phyloP scores from a whole-genome alignment of 2,113 vertebrate species.

The Thamnophis sirtalis region DNA sequence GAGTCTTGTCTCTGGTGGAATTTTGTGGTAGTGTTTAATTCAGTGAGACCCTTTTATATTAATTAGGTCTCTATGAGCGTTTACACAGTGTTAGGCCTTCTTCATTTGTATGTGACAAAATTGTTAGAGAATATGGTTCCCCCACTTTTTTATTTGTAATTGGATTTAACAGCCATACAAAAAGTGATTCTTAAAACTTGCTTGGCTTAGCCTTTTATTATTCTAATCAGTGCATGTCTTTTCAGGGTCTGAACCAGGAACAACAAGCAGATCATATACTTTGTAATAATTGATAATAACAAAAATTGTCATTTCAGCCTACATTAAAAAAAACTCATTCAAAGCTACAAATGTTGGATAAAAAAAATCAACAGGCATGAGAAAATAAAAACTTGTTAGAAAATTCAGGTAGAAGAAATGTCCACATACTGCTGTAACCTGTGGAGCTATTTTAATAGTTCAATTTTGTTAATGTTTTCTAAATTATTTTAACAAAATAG shows the following conservation, averaged over 20 bases:
- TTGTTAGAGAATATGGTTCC: slow-evolving; percentile 66
- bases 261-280: slow-evolving; percentile 54
- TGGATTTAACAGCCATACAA: slow-evolving; percentile 80
- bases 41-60: slow-evolving; percentile 70
- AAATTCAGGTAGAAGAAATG: slow-evolving; percentile 61
- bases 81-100: slow-evolving; percentile 80
- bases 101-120: slow-evolving; percentile 82
- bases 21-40: slow-evolving; percentile 75
- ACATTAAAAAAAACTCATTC: slow-evolving; percentile 49
- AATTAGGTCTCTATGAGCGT: slow-evolving; percentile 76
- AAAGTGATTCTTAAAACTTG: slow-evolving; percentile 66
- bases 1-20: slow-evolving; percentile 72
- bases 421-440: slow-evolving; percentile 53
- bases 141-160: slow-evolving; percentile 75
- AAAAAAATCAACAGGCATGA: slow-evolving; percentile 46
- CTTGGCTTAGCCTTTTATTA: slow-evolving; percentile 68
- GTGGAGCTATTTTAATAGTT: slow-evolving; percentile 63
- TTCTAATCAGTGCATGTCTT: slow-evolving; percentile 57
- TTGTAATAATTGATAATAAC: slow-evolving; percentile 47
- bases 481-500: slow-evolving; percentile 67
- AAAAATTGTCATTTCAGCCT: slow-evolving; percentile 41
- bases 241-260: slow-evolving; percentile 68
- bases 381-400: slow-evolving; percentile 54
- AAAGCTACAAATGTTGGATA: slow-evolving; percentile 47
- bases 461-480: slow-evolving; percentile 73